phyloP scores from a whole-genome alignment of 2,888 invertebrate species.

The Watsonalla binaria region DNA sequence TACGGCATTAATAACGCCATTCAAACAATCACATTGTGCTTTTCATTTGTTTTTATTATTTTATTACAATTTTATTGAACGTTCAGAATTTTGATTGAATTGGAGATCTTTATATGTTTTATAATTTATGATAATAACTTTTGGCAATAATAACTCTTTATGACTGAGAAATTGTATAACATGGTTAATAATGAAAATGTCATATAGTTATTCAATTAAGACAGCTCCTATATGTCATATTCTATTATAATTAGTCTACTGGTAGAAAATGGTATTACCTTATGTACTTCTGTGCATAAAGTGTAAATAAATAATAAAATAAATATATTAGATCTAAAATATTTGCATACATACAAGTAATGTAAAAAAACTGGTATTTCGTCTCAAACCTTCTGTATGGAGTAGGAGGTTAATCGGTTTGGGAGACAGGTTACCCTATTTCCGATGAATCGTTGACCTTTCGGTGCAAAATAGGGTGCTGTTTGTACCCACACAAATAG shows the following conservation, averaged over 20 bases:
- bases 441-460: neutral
- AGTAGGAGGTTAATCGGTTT: neutral
- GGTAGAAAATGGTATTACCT: too few species aligned
- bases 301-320: too few species aligned
- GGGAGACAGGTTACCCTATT: neutral
- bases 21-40: constrained; percentile 51
- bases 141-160: too few species aligned
- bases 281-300: too few species aligned
- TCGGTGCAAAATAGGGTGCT: neutral
- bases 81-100: neutral
- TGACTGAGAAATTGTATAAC: too few species aligned
- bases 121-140: too few species aligned
- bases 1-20: constrained; percentile 46
- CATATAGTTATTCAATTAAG: too few species aligned
- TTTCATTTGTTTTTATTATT: constrained; percentile 39
- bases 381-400: neutral
- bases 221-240: too few species aligned
- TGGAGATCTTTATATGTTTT: neutral
- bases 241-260: too few species aligned
- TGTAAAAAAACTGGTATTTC: neutral
- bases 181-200: too few species aligned
- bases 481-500: neutral
- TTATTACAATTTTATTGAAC: neutral
- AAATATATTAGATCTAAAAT: too few species aligned
- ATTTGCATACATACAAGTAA: too few species aligned